These are phyloP conservation scores for Myotis vivesi DNA, from an alignment of 2,797 vertebrate genomes.

Conservation along the genomic window DNA sequence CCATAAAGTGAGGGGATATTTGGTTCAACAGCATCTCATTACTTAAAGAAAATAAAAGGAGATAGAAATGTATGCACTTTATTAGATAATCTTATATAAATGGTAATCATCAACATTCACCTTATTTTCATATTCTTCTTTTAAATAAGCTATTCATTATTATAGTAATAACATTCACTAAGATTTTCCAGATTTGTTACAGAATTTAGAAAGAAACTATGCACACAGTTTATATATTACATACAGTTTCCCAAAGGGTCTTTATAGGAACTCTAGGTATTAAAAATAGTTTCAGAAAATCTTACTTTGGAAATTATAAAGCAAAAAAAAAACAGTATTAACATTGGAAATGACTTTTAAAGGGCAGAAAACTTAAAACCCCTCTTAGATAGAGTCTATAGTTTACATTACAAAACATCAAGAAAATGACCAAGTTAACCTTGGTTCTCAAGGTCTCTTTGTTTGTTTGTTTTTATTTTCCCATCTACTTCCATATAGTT, in stretches of 20 bases:
- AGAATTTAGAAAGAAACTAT: background rate
- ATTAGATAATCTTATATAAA: background rate
- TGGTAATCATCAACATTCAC: background rate
- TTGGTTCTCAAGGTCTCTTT: slow-evolving; percentile 60
- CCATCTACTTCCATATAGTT: slow-evolving; percentile 26
- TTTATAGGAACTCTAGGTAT: background rate
- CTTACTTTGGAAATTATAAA: background rate
- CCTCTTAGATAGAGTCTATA: slow-evolving; percentile 49
- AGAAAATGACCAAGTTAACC: slow-evolving; percentile 66
- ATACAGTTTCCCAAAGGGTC: background rate
- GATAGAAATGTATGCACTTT: background rate
- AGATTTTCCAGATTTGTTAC: background rate
- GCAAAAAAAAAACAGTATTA: slow-evolving; percentile 23
- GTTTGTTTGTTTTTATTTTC: slow-evolving; percentile 64
- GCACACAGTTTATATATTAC: background rate
- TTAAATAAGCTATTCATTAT: background rate
- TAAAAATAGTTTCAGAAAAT: background rate
- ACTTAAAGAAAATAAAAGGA: background rate
- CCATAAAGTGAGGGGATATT: background rate
- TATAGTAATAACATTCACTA: background rate
- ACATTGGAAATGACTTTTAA: slow-evolving; percentile 65
- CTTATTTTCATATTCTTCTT: background rate
- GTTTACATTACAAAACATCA: slow-evolving; percentile 57
- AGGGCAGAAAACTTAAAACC: slow-evolving; percentile 52
- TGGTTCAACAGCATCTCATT: background rate